phyloP scores from a whole-genome alignment of 2,797 vertebrate species.

The Pangasius mekongensis region DNA sequence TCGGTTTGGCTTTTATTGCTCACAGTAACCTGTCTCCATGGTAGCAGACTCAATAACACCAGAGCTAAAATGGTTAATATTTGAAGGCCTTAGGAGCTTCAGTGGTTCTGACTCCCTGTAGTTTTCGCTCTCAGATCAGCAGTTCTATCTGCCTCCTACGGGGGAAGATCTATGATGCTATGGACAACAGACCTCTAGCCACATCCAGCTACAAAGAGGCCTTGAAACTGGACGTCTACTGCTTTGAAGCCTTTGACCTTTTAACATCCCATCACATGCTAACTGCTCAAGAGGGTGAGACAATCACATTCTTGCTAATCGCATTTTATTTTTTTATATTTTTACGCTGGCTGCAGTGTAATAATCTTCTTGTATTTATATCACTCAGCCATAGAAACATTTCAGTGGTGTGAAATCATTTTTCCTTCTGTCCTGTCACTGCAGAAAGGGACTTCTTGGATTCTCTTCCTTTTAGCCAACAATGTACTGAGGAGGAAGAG shows the following conservation, averaged over 20 bases:
- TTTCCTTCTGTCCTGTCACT: slow-evolving; percentile 21
- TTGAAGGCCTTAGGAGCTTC: slow-evolving; percentile 22
- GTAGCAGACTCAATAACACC: not conserved
- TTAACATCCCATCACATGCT: slow-evolving; percentile 97
- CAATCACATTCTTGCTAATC: not conserved
- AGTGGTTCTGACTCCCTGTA: slow-evolving; percentile 44
- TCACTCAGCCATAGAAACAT: not conserved
- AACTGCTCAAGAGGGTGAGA: slow-evolving; percentile 94
- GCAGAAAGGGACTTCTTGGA: slow-evolving; percentile 81
- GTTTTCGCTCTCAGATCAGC: slow-evolving; percentile 81
- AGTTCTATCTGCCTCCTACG: slow-evolving; percentile 96
- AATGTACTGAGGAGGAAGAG: slow-evolving; percentile 91
- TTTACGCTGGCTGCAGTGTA: not conserved
- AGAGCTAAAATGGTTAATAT: slow-evolving; percentile 26
- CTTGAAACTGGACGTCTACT: slow-evolving; percentile 96
- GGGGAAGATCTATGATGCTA: slow-evolving; percentile 97
- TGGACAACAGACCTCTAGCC: slow-evolving; percentile 92
- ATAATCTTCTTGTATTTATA: not conserved
- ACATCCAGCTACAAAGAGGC: slow-evolving; percentile 98
- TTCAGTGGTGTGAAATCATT: not conserved
- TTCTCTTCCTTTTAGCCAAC: slow-evolving; percentile 82
- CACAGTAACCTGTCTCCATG: not conserved
- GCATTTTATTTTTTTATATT: not conserved
- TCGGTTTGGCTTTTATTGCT: not conserved
- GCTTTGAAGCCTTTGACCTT: slow-evolving; percentile 99